Base-by-base conservation (phyloP, 2,113 vertebrate genomes). In the Eidolon helvum region DNA sequence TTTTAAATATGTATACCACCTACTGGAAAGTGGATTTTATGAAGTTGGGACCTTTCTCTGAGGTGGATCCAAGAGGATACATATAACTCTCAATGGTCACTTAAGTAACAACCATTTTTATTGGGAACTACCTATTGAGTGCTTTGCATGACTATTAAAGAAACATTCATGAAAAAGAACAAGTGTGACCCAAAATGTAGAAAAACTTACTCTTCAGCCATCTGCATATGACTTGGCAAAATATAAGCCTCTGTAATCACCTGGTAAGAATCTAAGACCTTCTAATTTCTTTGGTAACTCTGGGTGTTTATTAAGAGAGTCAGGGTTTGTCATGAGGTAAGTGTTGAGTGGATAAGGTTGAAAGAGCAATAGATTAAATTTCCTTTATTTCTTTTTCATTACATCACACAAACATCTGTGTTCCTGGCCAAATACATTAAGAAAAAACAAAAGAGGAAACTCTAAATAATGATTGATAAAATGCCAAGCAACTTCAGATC, bases 321-420 rank as follows among this genome's bases (percentile, higher is more conserved):
- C 48, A 30, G 8, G 19, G 59, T 38, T 69, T 97, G 78, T 96
- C 91, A 63, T 2, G 0, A 84, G 50, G 18, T 75, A 40, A 78
- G 26, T 43, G 63, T 53, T 61, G 72, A 95, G 40, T 77, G 71
- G 59, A 30, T 55, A 65, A 87, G 35, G 33, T 14, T 85, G 90
- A 90, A 96, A 93, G 79, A 90, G 30, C 35, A 66, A 50, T 71
- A 80, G 71, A 83, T 95, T 94, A 87, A 91, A 72, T 69, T 92
- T 92, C 35, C 28, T 90, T 83, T 75, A 40, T 89, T 94, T 84
- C 53, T 75, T 95, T 95, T 82, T 93, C 38, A 83, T 97, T 93
- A 57, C 10, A 45, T 93, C 78, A 94, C 65, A 93, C 2, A 9
- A 75, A 85, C 1, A 0, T 30, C 80, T 93, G 38, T 90, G 33